phyloP scores from a whole-genome alignment of 1,140 invertebrate species.

The Diorhabda sublineata region DNA sequence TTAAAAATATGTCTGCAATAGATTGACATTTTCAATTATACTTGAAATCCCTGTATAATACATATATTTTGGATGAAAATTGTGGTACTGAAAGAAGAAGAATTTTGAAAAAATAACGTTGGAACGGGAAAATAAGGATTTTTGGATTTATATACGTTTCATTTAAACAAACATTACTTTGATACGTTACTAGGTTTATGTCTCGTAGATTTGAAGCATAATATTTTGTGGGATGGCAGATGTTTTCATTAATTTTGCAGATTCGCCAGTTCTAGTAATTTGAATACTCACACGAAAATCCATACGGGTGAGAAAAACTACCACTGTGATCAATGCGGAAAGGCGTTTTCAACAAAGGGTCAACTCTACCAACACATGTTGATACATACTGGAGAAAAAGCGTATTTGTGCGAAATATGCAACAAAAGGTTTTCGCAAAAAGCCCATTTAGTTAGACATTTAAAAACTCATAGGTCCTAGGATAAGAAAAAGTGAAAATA shows the following conservation, averaged over 20 bases:
- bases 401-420: conserved; percentile 71
- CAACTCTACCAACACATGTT: conserved; percentile 55
- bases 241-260: conserved; percentile 5
- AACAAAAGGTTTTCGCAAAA: conserved; percentile 74
- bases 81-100: no score
- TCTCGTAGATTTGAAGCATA: no score
- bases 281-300: conserved; percentile 46
- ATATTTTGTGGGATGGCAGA: no score
- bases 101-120: no score
- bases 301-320: conserved; percentile 60
- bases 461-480: conserved; percentile 37
- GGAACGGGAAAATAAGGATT: no score
- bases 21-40: no score
- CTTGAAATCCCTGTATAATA: no score
- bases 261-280: conserved; percentile 46
- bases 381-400: conserved; percentile 57
- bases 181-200: no score
- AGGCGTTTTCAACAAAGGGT: conserved; percentile 47
- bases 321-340: conserved; percentile 47
- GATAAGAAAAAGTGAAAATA: neutral
- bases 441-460: conserved; percentile 58
- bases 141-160: no score
- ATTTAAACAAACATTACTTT: no score
- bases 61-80: no score
- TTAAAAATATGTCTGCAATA: no score